These are phyloP conservation scores for Chlorospingus flavigularis DNA, from an alignment of 2,797 vertebrate species.

Conservation along the genomic window DNA sequence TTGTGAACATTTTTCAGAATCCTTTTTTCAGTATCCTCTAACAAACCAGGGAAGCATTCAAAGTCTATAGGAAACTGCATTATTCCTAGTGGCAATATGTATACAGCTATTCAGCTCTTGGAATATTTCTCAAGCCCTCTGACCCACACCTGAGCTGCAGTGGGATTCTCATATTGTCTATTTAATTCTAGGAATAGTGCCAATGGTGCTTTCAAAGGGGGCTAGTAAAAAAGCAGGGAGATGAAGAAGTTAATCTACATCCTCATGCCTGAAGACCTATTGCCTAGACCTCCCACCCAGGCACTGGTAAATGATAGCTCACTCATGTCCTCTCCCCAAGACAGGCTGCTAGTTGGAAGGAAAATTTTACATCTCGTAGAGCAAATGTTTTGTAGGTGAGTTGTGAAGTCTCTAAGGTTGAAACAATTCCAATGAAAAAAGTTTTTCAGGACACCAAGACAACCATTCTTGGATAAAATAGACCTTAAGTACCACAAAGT, in stretches of 20 bases:
- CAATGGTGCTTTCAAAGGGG: not conserved
- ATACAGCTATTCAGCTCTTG: not conserved
- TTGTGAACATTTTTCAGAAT: not conserved
- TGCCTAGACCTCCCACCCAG: not conserved
- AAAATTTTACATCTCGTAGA: fast-evolving
- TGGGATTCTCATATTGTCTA: not conserved
- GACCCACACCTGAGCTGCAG: not conserved
- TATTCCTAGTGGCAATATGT: not conserved
- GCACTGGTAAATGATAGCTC: not conserved
- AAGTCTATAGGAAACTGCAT: not conserved
- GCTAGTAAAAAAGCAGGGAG: not conserved
- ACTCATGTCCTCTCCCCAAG: not conserved
- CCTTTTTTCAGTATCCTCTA: not conserved
- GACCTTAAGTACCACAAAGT: not conserved
- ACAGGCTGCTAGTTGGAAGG: not conserved
- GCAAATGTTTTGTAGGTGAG: not conserved
- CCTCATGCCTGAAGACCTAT: not conserved
- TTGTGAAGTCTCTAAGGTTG: not conserved
- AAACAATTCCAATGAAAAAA: not conserved
- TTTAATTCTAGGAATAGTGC: not conserved
- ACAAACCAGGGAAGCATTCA: not conserved
- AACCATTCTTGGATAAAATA: not conserved
- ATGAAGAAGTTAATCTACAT: not conserved
- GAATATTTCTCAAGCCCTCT: not conserved
- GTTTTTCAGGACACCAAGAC: fast-evolving